Percentiles rank a stretch among this genome's conserved stretches.
Evolutionary conservation across 30 jellyfish, hydroid and myxozoan species (phyloP).

Genomic region (Pseudorhiza aurosa): DNA sequence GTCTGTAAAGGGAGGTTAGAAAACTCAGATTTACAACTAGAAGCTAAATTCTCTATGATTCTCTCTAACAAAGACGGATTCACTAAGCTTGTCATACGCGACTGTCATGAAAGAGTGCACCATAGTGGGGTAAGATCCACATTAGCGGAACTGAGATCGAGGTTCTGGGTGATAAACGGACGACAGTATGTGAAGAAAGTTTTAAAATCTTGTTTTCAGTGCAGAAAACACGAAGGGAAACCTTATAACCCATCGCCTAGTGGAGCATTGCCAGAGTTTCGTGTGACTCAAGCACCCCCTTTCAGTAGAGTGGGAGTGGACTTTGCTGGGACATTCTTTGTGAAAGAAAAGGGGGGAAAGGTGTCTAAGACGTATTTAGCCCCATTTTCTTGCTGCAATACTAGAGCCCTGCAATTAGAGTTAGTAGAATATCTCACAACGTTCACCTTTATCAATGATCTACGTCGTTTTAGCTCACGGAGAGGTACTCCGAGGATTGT

Average conservation of each 20-base stretch:
- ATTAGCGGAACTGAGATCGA: conserved; percentile 36
- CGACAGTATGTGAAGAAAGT: conserved; percentile 46
- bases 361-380: conserved; percentile 29
- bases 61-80: conserved; percentile 23
- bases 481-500: not conserved
- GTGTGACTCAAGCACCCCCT: conserved; percentile 41
- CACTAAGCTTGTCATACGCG: not conserved
- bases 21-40: conserved; percentile 7
- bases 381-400: conserved; percentile 24
- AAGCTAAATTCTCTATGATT: conserved; percentile 12
- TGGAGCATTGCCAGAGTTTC: conserved; percentile 41
- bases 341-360: not conserved
- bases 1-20: conserved; percentile 21
- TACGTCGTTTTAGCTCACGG: conserved; percentile 21
- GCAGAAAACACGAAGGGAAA: conserved; percentile 15
- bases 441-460: not conserved
- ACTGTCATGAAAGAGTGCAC: conserved; percentile 40
- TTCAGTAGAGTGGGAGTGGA: conserved; percentile 44
- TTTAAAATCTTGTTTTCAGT: conserved; percentile 13
- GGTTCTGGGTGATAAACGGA: conserved; percentile 43
- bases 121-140: conserved; percentile 36
- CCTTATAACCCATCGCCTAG: conserved; percentile 9
- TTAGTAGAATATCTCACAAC: conserved; percentile 1
- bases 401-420: conserved; percentile 50
- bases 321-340: conserved; percentile 49